Evolutionary conservation across 2,797 vertebrate genomes (phyloP).

Genomic region (Mus minutoides): DNA sequence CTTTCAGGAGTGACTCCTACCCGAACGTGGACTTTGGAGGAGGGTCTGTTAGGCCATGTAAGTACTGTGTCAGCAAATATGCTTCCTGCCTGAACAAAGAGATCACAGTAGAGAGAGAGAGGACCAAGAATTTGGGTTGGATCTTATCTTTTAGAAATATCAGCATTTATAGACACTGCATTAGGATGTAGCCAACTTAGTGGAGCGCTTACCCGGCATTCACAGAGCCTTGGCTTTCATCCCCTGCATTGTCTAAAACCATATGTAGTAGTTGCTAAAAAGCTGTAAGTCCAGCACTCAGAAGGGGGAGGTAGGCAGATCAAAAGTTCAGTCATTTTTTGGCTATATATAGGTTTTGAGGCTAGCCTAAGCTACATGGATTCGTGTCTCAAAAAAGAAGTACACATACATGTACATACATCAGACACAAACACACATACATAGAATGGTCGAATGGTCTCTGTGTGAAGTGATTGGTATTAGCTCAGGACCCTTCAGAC

Average conservation of each 20-base stretch:
- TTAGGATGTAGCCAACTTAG: background rate
- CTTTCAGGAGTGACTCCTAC: constrained; percentile 58
- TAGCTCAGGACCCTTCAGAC: background rate
- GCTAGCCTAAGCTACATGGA: background rate
- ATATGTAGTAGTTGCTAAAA: background rate
- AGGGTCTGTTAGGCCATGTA: background rate
- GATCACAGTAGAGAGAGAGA: background rate
- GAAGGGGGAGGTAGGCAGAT: background rate
- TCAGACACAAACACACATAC: background rate
- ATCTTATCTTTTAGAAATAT: background rate
- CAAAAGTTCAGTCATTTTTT: background rate
- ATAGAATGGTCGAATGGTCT: accelerated
- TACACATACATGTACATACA: background rate
- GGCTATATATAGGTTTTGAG: background rate
- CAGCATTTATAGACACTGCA: background rate
- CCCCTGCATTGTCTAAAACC: too few species aligned
- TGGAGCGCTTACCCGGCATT: background rate
- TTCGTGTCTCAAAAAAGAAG: background rate
- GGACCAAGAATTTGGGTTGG: background rate
- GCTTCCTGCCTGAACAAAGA: background rate
- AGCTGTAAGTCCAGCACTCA: background rate
- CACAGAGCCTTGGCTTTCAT: background rate
- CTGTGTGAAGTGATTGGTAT: background rate
- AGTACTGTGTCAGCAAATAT: constrained; percentile 4
- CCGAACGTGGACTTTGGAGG: constrained; percentile 29